Conservation (phyloP, 2,113 vertebrate genomes). For the Apodemus speciosus region DNA sequence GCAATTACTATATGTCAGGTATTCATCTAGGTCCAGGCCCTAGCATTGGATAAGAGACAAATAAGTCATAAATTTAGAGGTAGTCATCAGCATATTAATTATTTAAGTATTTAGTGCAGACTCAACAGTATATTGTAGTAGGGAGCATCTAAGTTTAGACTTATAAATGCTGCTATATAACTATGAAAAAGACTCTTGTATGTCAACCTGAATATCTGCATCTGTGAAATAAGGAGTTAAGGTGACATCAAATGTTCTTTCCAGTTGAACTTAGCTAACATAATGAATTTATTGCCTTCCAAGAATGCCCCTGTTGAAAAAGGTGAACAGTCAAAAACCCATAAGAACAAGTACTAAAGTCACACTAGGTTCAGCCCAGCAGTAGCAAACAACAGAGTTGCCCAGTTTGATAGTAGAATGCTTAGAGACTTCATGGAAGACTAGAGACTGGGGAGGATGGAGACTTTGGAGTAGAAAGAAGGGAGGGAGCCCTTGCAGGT, state of each 20-base stretch:
- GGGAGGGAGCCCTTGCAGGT: background rate
- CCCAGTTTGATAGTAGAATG: slow-evolving; percentile 3
- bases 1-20: background rate
- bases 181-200: background rate
- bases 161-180: background rate
- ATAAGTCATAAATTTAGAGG: background rate
- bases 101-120: background rate
- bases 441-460: background rate
- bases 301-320: background rate
- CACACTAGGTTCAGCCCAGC: background rate
- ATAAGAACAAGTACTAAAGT: background rate
- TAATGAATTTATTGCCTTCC: background rate
- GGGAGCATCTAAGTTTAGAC: slow-evolving; percentile 27
- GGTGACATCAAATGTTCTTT: background rate
- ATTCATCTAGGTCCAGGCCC: background rate
- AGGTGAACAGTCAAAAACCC: slow-evolving; percentile 7
- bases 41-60: slow-evolving; percentile 20
- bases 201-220: background rate
- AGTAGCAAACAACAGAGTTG: background rate
- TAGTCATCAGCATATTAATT: background rate
- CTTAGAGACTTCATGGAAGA: slow-evolving; percentile 26
- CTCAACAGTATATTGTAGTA: background rate
- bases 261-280: background rate
- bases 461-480: slow-evolving; percentile 21
- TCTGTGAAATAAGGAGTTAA: slow-evolving; percentile 21